Evolutionary conservation across 2,113 vertebrate genomes (phyloP).

Genomic region (Cynocephalus volans): DNA sequence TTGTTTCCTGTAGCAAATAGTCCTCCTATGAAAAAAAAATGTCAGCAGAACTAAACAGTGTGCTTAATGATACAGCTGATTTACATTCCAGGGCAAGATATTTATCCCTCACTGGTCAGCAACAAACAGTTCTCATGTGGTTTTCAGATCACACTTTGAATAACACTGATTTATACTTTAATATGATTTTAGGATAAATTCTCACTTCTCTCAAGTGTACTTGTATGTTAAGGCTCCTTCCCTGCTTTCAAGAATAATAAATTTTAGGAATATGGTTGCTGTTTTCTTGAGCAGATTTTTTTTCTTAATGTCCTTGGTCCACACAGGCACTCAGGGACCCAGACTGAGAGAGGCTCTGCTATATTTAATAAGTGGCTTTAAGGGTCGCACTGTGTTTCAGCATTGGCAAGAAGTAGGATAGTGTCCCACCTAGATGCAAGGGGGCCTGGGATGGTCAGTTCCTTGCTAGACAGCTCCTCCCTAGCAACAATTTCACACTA

Average conservation of each 20-base stretch:
- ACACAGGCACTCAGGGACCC: background rate
- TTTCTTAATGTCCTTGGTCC: background rate
- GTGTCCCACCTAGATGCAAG: no score
- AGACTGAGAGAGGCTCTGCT: background rate
- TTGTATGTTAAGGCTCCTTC: background rate
- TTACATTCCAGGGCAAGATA: background rate
- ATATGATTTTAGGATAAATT: background rate
- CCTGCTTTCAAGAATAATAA: background rate
- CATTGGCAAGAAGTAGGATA: background rate
- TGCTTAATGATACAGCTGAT: background rate
- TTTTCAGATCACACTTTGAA: background rate
- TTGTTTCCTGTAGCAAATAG: background rate
- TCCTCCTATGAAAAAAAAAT: background rate
- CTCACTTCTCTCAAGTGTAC: background rate
- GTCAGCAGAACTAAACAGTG: background rate
- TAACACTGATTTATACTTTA: background rate
- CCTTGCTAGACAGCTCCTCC: background rate
- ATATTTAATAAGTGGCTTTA: background rate
- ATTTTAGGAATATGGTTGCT: background rate
- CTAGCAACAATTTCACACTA: background rate
- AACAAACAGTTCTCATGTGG: background rate
- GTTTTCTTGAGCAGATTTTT: background rate
- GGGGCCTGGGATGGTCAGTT: background rate
- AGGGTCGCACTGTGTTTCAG: background rate
- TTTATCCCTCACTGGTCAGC: background rate